Evolutionary conservation across 1,140 invertebrate species (phyloP), one percentile per base, ranked within the genome.

Genomic region (Paraescarpia echinospica): DNA sequence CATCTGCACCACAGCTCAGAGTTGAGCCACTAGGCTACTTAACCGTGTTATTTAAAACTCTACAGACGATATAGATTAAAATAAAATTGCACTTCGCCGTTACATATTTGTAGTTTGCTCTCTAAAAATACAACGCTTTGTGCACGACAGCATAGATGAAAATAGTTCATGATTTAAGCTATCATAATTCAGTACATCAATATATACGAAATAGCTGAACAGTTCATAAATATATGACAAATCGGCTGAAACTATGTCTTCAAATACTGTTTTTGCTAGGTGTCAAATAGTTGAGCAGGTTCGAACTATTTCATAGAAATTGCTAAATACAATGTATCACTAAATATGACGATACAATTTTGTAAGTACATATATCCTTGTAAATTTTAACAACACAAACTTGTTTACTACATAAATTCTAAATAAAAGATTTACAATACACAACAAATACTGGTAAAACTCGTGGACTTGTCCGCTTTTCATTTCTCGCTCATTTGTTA

Each of bases 101-200:
- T 77, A 18, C 59, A 77, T 31, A 31, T 77, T 31, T 27, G 59
- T 77, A 77, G 59, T 77, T 18, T 77, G 59, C 59, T 77, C 59
- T 77, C 59, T 77, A 77, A 77, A 77, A 14, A 77, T 18, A 77
- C 59, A 31, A 77, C 27, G 22, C 22, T 77, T 77, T 77, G 59
- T 77, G 59, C 59, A 77, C 22, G 27, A 77, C 59, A 77, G 59
- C 59, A 31, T 77, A 14, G 59, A 77, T 77, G 8, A 77, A 77
- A 77, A 77, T 77, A 77, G 59, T 77, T 77, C 59, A 77, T 77
- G 59, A 77, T 77, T 77, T 77, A 77, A 77, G 59, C 59, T 77
- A 77, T 77, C 59, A 77, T 77, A 77, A 77, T 14, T 27, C 59
- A 18, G 59, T 77, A 31, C 27, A 77, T 77, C 8, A 77, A 77